Conservation (phyloP, 2,888 invertebrate species). For the Sinhomidia bicolor region DNA sequence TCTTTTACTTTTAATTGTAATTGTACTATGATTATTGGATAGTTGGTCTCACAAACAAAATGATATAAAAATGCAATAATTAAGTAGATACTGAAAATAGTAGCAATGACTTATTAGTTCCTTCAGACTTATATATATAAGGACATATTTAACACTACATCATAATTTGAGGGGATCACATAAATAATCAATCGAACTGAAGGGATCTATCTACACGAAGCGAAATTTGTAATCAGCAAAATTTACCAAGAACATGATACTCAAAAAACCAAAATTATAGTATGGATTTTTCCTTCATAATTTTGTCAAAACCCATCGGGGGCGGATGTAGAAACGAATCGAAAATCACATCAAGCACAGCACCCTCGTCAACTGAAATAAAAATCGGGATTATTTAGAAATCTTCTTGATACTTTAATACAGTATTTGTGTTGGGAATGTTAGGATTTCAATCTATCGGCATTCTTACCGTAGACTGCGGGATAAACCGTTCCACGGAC, state of each 20-base stretch:
- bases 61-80: constrained; percentile 1
- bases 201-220: not conserved
- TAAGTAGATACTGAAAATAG: not conserved
- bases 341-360: constrained; percentile 96
- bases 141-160: not conserved
- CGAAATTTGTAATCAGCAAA: too few relatives aligned
- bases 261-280: too few relatives aligned
- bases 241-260: too few relatives aligned
- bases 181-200: too few relatives aligned
- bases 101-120: not conserved
- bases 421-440: not conserved
- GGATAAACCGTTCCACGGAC: constrained; percentile 96
- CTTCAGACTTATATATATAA: constrained; percentile 12
- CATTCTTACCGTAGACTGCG: constrained; percentile 91
- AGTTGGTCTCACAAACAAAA: constrained; percentile 38
- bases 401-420: constrained; percentile 49
- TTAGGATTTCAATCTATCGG: not conserved
- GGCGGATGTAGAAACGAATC: constrained; percentile 93
- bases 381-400: not conserved
- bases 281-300: constrained; percentile 98
- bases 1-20: not conserved
- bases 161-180: too few relatives aligned
- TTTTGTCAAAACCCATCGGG: constrained; percentile 94
- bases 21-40: constrained; percentile 23
- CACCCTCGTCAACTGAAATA: constrained; percentile 95